Conservation (phyloP, 2,888 invertebrate genomes). For the Aplocera efformata region DNA sequence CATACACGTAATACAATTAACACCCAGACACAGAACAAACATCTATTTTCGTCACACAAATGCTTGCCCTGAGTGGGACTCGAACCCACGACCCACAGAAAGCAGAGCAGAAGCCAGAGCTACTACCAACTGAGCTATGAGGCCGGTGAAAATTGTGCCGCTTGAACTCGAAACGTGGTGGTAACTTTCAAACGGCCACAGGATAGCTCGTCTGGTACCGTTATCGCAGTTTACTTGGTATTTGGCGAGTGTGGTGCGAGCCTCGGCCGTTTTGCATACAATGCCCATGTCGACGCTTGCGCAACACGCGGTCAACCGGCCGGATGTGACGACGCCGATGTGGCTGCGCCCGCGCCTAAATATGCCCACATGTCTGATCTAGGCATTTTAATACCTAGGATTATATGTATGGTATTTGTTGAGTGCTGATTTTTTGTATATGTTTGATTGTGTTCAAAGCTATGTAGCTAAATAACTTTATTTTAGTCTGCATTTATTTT, state of each 20-base stretch:
- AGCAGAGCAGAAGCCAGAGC: too few relatives aligned
- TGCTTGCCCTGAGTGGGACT: too few relatives aligned
- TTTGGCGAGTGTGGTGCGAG: constrained; percentile 54
- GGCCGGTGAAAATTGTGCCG: not conserved
- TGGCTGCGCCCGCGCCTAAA: constrained; percentile 51
- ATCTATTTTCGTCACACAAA: too few relatives aligned
- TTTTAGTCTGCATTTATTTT: too few relatives aligned
- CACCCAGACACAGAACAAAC: too few relatives aligned
- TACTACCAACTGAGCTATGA: too few relatives aligned
- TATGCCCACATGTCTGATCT: constrained; percentile 53
- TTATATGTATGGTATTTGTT: constrained; percentile 12
- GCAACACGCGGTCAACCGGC: constrained; percentile 65
- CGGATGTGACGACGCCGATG: constrained; percentile 65
- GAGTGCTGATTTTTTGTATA: too few relatives aligned
- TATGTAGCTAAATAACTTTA: too few relatives aligned
- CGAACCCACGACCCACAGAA: too few relatives aligned
- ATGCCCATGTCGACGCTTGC: constrained; percentile 72
- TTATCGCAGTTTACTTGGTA: constrained; percentile 51
- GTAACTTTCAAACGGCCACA: constrained; percentile 15
- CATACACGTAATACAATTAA: too few relatives aligned
- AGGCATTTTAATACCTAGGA: constrained; percentile 27
- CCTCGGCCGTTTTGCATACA: constrained; percentile 70
- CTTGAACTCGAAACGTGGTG: constrained; percentile 5
- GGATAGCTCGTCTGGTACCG: constrained; percentile 38
- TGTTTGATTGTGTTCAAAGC: too few relatives aligned